These are phyloP conservation scores for Proterorhinus semilunaris DNA, from an alignment of 2,113 vertebrate species.

Conservation along the genomic window DNA sequence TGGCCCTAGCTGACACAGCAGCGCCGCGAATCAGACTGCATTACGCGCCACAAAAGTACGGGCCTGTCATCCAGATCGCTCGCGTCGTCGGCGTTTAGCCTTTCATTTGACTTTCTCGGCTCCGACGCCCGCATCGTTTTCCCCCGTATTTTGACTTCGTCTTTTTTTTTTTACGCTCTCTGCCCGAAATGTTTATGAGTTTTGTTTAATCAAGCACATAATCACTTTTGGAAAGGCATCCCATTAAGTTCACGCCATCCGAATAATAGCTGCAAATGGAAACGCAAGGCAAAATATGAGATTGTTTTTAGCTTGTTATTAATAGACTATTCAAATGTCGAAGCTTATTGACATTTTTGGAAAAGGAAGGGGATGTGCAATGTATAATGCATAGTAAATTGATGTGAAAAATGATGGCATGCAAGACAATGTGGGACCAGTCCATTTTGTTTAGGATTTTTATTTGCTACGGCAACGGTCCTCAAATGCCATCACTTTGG, in stretches of 20 bases:
- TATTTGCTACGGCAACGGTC: too few relatives aligned
- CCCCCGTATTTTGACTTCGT: too few relatives aligned
- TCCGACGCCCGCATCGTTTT: neutral
- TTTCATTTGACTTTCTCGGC: constrained; percentile 33
- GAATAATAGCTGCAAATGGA: constrained; percentile 16
- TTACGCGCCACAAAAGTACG: constrained; percentile 38
- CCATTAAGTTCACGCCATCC: constrained; percentile 11
- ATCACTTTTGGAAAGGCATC: constrained; percentile 9
- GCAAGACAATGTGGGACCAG: too few relatives aligned
- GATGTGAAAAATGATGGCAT: too few relatives aligned
- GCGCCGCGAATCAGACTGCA: constrained; percentile 18
- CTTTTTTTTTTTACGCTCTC: neutral
- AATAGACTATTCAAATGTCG: too few relatives aligned
- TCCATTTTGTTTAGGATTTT: too few relatives aligned
- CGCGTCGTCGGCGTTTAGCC: constrained; percentile 49
- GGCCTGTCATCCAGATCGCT: constrained; percentile 24
- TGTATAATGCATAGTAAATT: too few relatives aligned
- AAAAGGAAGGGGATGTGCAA: too few relatives aligned
- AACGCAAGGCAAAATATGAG: constrained; percentile 9
- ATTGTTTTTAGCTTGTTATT: neutral
- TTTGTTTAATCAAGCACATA: constrained; percentile 26
- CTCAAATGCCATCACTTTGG: too few relatives aligned
- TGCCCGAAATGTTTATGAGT: constrained; percentile 3
- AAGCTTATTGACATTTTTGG: too few relatives aligned
- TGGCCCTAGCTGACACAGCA: constrained; percentile 6